Evolutionary conservation across 2,888 invertebrate genomes (phyloP).

Genomic region (Luperina nickerlii): DNA sequence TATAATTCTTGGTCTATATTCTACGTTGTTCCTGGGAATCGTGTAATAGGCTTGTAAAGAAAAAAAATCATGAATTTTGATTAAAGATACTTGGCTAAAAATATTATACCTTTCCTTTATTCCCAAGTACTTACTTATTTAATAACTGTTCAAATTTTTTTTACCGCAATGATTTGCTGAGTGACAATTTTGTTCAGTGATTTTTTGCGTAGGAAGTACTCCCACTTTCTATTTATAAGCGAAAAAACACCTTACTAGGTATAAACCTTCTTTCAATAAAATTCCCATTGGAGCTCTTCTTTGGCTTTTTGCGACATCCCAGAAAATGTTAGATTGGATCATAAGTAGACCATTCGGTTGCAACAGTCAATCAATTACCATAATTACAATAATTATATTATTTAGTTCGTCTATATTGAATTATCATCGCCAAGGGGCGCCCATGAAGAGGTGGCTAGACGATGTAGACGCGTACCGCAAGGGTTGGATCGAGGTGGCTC

Average conservation of each 20-base stretch:
- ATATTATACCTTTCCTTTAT: conserved; percentile 1
- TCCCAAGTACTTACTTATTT: neutral
- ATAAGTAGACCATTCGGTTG: conserved; percentile 16
- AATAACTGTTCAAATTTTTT: neutral
- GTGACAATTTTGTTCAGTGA: neutral
- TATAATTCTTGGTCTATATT: neutral
- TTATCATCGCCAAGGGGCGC: no score
- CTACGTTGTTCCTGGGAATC: neutral
- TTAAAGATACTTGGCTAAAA: neutral
- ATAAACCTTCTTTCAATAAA: conserved; percentile 6
- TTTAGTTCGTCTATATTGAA: neutral
- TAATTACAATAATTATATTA: no score
- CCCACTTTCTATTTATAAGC: neutral
- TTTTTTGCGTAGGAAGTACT: neutral
- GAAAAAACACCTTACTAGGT: neutral
- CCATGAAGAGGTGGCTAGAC: no score
- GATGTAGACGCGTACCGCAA: no score
- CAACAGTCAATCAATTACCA: conserved; percentile 25
- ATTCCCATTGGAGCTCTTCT: conserved; percentile 1
- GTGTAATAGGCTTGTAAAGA: neutral
- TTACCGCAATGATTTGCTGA: neutral
- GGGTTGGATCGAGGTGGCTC: no score
- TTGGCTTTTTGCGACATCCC: conserved; percentile 13
- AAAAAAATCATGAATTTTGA: neutral
- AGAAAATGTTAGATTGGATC: conserved; percentile 20